Percentiles rank a stretch among this genome's conserved stretches.
Evolutionary conservation across 2,888 invertebrate species (phyloP).

Genomic region (Schizotus pectinicornis): DNA sequence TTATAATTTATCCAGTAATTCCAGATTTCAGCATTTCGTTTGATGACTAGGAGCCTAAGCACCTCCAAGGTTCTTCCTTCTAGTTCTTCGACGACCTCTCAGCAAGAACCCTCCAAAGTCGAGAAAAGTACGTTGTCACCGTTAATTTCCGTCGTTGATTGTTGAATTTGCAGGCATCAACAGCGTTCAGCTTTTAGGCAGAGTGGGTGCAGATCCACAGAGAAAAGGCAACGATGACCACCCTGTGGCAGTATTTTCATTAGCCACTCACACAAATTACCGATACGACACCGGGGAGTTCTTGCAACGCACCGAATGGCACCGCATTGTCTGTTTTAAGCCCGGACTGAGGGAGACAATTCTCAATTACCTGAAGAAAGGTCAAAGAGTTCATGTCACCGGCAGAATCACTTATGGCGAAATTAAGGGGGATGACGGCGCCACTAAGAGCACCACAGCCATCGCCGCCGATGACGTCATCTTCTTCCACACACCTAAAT

Average conservation of each 20-base stretch:
- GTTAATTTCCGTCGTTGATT: background rate
- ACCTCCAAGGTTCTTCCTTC: conserved; percentile 12
- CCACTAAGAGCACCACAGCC: conserved; percentile 73
- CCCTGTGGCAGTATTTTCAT: conserved; percentile 86
- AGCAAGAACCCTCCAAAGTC: conserved; percentile 50
- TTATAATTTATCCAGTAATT: too few relatives aligned
- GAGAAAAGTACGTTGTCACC: conserved; percentile 50
- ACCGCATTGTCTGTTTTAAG: conserved; percentile 85
- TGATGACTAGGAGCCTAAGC: background rate
- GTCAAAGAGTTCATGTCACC: conserved; percentile 81
- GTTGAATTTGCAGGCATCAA: conserved; percentile 71
- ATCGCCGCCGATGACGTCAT: conserved; percentile 88
- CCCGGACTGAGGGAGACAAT: conserved; percentile 81
- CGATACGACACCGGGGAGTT: conserved; percentile 80
- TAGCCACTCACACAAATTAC: conserved; percentile 89
- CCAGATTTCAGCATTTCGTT: too few relatives aligned
- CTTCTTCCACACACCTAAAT: conserved; percentile 67
- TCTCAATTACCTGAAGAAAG: conserved; percentile 81
- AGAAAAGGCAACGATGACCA: conserved; percentile 80
- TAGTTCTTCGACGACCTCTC: conserved; percentile 33
- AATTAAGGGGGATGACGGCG: conserved; percentile 79
- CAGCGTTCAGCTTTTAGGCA: conserved; percentile 81
- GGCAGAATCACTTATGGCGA: conserved; percentile 87
- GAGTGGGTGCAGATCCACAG: conserved; percentile 90
- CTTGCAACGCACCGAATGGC: conserved; percentile 91